Base-by-base conservation (phyloP, 2,888 invertebrate species). In the Matsumyia berberina region DNA sequence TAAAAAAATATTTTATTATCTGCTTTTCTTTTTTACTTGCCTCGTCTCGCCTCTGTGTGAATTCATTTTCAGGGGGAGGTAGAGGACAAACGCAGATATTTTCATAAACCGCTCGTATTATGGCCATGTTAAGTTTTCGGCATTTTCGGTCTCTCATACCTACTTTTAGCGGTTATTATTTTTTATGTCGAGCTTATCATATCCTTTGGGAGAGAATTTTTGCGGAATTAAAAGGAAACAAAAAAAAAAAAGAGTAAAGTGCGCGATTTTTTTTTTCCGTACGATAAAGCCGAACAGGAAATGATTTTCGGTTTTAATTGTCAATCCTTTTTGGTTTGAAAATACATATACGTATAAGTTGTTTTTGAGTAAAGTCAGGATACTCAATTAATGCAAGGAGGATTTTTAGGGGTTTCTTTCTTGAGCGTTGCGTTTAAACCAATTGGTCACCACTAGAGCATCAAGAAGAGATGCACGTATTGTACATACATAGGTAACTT, bases 171-270 rank as follows among this genome's bases (percentile, higher is more conserved):
- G 55, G 55, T 55, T 69, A 69, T 69, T 69, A 69, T 69, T 55
- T 69, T 69, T 69, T 69, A 69, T 69, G 69, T 35, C 55, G 31
- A 24, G 55, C 55, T 69, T 69, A 69, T 69, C 69, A 57, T 33
- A 35, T 69, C 69, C 69, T 55, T 46, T 55, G 69, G 69, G 67
- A 39, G 31, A 29, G 42, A 17, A 55, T 17, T 39, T 58, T 39
- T 39, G 24, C 11, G n/a, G 37, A 19, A 37, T 39, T 19, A 42
- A 42, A 58, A 58, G 12, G 5, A 12, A 15, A n/a, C n/a, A n/a
- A 4, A 39, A 29, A 42, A 42, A 58, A 12, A 24, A 51, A 4
- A 5, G 17, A 44, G 11, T 11, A 24, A 51, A 51, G 24, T 51
- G 1, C 0, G 15, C 15, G 15, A 11, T 46, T 19, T 58, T 46